Evolutionary conservation across 2,113 vertebrate species (phyloP).

Genomic region (Aegypius monachus): DNA sequence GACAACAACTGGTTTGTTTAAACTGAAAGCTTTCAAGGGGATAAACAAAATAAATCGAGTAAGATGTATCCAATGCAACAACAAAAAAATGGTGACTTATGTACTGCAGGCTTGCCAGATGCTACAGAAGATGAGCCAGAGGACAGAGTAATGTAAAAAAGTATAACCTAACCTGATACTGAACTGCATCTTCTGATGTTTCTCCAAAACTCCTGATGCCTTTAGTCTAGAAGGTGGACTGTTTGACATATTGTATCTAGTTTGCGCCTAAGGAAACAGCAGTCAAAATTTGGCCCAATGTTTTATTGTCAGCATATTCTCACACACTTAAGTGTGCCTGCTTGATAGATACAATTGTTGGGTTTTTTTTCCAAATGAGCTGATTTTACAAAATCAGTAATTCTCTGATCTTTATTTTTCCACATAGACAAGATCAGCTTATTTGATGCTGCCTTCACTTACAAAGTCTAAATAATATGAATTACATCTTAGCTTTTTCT

Average conservation of each 20-base stretch:
- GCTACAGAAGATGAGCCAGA: background rate
- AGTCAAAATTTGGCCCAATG: background rate
- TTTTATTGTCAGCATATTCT: background rate
- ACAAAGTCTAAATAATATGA: constrained; percentile 62
- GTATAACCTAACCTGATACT: background rate
- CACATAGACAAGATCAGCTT: constrained; percentile 55
- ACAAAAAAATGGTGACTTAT: background rate
- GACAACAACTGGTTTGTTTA: background rate
- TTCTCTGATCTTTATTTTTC: constrained; percentile 73
- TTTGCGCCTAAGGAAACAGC: background rate
- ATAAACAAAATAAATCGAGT: background rate
- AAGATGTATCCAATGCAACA: background rate
- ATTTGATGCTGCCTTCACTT: constrained; percentile 49
- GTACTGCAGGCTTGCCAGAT: background rate
- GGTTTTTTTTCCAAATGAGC: constrained; percentile 49
- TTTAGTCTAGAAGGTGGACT: background rate
- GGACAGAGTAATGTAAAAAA: background rate
- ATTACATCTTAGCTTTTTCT: constrained; percentile 62
- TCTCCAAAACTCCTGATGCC: background rate
- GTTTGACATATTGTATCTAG: background rate
- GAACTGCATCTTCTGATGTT: background rate
- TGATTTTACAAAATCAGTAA: constrained; percentile 68
- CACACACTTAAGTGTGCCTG: background rate
- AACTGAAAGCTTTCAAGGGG: background rate
- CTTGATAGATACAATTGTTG: background rate